Evolutionary conservation across 53 echinoderm and acorn worm genomes (phyloP), one percentile per base, ranked within the genome.

Genomic region (Arbacia lixula): DNA sequence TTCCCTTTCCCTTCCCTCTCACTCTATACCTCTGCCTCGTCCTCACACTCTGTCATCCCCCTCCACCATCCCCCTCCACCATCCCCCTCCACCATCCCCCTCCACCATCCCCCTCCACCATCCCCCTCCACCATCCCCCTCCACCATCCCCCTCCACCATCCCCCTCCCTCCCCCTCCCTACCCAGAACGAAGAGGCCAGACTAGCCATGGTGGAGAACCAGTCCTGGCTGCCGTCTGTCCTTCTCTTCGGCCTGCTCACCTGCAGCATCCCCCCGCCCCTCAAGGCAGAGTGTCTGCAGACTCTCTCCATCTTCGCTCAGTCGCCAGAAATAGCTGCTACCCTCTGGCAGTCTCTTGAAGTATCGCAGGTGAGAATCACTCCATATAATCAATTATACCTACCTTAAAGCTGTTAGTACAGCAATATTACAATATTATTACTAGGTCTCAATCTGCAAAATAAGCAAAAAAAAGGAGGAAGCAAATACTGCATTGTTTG

Each of bases 291-390:
- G 55, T 94, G 94, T 43, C 87, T 94, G 38, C 53, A 67, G 27
- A 92, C 99, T 16, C 87, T 99, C 17, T 90, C 99, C 16, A 87
- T 90, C n/a, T 89, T 99, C 54, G 92, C 92, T 0, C 85, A 76
- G 36, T 94, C 99, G 11, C 94, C 99, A 0, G 94, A 99, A 49
- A 84, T 99, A 8, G 94, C 90, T 29, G 72, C 86, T 4, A 94
- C 87, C 2, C 84, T 99, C 38, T 99, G 99, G 99, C 99, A 99
- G 66, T 90, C 99, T 0, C 56, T 99, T 33, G 99, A 99, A 53
- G 92, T 86, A 0, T 99, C 99, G 16, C 99, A 94, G 99, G 99
- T 99, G 85, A 17, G 20, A n/a, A n/a, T n/a, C n/a, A n/a, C n/a
- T n/a, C n/a, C n/a, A n/a, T n/a, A n/a, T n/a, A n/a, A n/a, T n/a